Base-by-base conservation (phyloP, 37 sponge, comb jelly and placozoan species). In the Aplysina aerophoba region DNA sequence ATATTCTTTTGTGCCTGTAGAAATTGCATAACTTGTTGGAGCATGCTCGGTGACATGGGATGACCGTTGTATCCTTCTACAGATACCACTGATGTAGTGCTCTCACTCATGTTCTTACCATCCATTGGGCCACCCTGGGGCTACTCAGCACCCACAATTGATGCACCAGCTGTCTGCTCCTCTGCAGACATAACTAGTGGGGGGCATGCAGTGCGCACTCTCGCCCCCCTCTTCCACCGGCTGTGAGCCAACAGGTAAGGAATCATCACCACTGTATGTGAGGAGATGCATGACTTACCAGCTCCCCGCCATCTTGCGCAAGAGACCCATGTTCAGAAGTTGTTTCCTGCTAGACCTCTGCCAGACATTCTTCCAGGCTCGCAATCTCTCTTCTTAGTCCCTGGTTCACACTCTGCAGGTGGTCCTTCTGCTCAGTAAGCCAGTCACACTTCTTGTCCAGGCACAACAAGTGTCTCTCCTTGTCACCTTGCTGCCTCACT, bases 401-500 rank as follows among this genome's bases (percentile, higher is more conserved):
- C 63, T 62, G 12, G 63, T 62, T 62, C 27, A 27, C 63, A 62
- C 25, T 62, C 63, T 62, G 63, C 63, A 13, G 63, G 12, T 62
- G 63, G 63, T 62, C 27, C 2, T 62, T 62, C 63, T 22, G 25
- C 27, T 62, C 63, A 27, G 12, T 62, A 62, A 62, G 63, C 4
- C 27, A 5, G 11, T 25, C 63, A 62, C 63, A 62, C 11, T 62
- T 14, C 63, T 62, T 62, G 25, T 62, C 63, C 27, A 62, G 63
- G 25, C 12, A 14, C 27, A 62, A 14, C n/a, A 62, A 62, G 25
- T 62, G 12, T 62, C 63, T 62, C 63, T 13, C 63, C 25, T 62
- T 25, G 25, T 62, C 63, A 25, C 63, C 27, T 25, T 62, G 63
- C 27, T 62, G 63, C 63, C 63, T 62, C 63, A 62, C 63, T 25